Base-by-base conservation (phyloP, 2,113 vertebrate genomes). In the Nettapus auritus region DNA sequence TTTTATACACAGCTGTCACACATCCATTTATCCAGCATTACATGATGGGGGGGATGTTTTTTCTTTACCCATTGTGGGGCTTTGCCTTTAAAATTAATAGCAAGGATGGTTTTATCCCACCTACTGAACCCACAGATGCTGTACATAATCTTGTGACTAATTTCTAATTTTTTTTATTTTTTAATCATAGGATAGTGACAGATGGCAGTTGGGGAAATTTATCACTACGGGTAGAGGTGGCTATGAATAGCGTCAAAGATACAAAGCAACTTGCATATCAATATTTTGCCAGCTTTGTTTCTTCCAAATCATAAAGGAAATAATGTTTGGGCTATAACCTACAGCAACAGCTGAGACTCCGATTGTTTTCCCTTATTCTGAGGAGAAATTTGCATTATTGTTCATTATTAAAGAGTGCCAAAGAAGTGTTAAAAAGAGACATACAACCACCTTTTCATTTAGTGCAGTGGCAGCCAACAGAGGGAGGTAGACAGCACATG, bases 201-300 rank as follows among this genome's bases (percentile, higher is more conserved):
- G 96, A 97, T 95, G 94, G 93, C 83, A 94, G 62, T 81, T 73
- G 40, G 66, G 77, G 57, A 94, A 84, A 84, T 90, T 59, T 55
- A 94, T 66, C 74, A 82, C 86, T 92, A 86, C 36, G 29, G 57
- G 69, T 82, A 66, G 69, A n/a, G 77, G 34, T 89, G 83, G 77
- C 34, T 87, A 82, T 53, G 86, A 92, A 92, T 93, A 90, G 89
- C 40, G 62, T 92, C 92, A 92, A 59, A 92, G 83, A 93, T 56
- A 82, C 50, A 85, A 89, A 95, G 33, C 52, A 94, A 93, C 90
- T 60, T 52, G 42, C 83, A 86, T 85, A 86, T 90, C 95, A 96
- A 89, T 94, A 96, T 96, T 96, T 96, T 90, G 81, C 86, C 86
- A 96, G 69, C 69, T 92, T 94, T 93, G 33, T 89, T 92, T 75